These are phyloP conservation scores for Melanotaenia boesemani DNA, from an alignment of 2,797 vertebrate genomes.

Conservation along the genomic window DNA sequence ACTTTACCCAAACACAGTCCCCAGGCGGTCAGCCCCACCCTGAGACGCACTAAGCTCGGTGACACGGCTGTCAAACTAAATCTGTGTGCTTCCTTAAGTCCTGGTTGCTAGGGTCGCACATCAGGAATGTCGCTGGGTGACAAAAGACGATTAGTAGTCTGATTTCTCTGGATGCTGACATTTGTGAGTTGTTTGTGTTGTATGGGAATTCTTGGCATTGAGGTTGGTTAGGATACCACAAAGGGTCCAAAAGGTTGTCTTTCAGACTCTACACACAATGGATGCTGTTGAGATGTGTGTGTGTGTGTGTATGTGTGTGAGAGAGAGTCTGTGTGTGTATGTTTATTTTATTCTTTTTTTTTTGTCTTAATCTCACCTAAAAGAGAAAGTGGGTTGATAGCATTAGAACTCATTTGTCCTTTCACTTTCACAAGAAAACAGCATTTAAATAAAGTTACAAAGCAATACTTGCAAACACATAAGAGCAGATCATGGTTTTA, in stretches of 20 bases:
- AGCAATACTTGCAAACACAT: conserved; percentile 28
- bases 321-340: conserved; percentile 16
- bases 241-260: conserved; percentile 55
- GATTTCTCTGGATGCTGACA: conserved; percentile 81
- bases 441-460: background rate
- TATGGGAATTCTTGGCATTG: conserved; percentile 66
- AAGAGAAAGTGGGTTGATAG: conserved; percentile 23
- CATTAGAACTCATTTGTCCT: background rate
- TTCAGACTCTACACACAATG: conserved; percentile 58
- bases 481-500: conserved; percentile 48
- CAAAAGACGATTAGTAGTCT: conserved; percentile 84
- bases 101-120: conserved; percentile 86
- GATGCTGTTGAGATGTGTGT: conserved; percentile 56
- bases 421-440: background rate
- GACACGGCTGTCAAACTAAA: conserved; percentile 86
- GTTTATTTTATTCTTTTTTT: conserved; percentile 8
- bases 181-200: conserved; percentile 76
- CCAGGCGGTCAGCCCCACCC: conserved; percentile 73
- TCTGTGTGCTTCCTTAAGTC: conserved; percentile 81
- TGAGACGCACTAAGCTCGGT: conserved; percentile 86
- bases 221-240: conserved; percentile 56
- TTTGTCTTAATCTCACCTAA: conserved; percentile 60
- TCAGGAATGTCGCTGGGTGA: conserved; percentile 86
- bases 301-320: conserved; percentile 32
- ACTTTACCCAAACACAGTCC: conserved; percentile 61